A percentile compares a stretch with the other conserved stretches of the same genome.
Evolutionary conservation across 2,797 vertebrate genomes (phyloP).

Genomic region (Hephaestus fuliginosus): DNA sequence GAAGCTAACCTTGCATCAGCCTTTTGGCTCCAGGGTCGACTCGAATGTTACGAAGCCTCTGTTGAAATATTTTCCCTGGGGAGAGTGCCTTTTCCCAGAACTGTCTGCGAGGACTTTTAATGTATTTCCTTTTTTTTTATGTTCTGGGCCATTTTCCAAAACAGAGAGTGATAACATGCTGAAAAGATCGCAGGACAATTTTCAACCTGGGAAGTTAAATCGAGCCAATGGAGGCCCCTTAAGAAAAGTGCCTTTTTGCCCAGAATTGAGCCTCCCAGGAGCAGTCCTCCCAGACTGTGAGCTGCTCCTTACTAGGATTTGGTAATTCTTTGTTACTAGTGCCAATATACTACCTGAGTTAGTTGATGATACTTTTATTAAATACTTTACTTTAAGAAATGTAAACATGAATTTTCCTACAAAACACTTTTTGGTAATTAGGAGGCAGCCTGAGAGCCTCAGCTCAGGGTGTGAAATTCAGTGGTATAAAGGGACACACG

Average conservation of each 20-base stretch:
- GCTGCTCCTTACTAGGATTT: not conserved
- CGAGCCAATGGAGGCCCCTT: not conserved
- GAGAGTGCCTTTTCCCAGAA: slow-evolving; percentile 19
- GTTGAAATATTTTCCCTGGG: slow-evolving; percentile 30
- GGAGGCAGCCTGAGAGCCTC: not conserved
- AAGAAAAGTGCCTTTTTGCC: slow-evolving; percentile 7
- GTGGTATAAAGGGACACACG: not conserved
- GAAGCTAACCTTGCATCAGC: slow-evolving; percentile 46
- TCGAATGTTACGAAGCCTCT: slow-evolving; percentile 30
- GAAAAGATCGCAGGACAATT: slow-evolving; percentile 21
- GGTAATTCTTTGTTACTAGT: not conserved
- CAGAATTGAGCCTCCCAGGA: slow-evolving; percentile 18
- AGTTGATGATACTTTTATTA: not conserved
- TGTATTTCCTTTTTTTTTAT: not conserved
- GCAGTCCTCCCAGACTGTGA: not conserved
- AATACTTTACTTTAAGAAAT: not conserved
- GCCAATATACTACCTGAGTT: not conserved
- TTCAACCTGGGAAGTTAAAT: slow-evolving; percentile 15
- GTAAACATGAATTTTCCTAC: too few species aligned
- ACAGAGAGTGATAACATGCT: slow-evolving; percentile 4
- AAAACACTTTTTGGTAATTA: not conserved
- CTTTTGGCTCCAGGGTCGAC: slow-evolving; percentile 46
- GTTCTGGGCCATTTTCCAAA: slow-evolving; percentile 31
- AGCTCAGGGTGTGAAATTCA: not conserved
- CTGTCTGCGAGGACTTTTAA: slow-evolving; percentile 39